Evolutionary conservation across 2,797 vertebrate genomes (phyloP).

Genomic region (Schizothorax lantsangensis): DNA sequence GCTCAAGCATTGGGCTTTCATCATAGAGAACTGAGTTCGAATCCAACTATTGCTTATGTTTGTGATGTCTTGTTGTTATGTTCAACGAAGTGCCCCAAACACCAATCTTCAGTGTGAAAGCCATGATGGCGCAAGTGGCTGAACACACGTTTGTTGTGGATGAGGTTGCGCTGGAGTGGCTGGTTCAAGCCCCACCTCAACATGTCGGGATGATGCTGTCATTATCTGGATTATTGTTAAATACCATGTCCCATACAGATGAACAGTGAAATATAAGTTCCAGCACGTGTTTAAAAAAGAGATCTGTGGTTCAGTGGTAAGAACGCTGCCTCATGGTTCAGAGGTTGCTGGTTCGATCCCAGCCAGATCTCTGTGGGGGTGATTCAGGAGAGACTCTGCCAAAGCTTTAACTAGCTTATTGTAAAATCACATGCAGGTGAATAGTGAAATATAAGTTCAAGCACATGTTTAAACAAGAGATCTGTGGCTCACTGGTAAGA

Average conservation of each 20-base stretch:
- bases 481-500: too few relatives aligned
- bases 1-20: background rate
- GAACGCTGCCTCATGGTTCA: background rate
- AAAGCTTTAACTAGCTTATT: too few relatives aligned
- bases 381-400: too few relatives aligned
- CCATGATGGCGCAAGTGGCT: background rate
- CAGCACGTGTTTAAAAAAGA: background rate
- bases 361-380: background rate
- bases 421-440: too few relatives aligned
- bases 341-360: background rate
- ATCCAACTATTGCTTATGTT: background rate
- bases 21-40: background rate
- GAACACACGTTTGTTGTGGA: fast-evolving
- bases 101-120: fast-evolving
- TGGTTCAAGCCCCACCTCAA: background rate
- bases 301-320: background rate
- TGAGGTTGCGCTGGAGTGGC: fast-evolving
- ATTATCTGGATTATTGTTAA: background rate
- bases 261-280: background rate
- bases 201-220: background rate
- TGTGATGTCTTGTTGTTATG: background rate
- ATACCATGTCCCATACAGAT: background rate
- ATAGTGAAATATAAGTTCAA: too few relatives aligned
- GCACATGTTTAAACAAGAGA: too few relatives aligned
- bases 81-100: background rate